phyloP scores from a whole-genome alignment of 2,888 invertebrate genomes.

The Habroteleia sp. region DNA sequence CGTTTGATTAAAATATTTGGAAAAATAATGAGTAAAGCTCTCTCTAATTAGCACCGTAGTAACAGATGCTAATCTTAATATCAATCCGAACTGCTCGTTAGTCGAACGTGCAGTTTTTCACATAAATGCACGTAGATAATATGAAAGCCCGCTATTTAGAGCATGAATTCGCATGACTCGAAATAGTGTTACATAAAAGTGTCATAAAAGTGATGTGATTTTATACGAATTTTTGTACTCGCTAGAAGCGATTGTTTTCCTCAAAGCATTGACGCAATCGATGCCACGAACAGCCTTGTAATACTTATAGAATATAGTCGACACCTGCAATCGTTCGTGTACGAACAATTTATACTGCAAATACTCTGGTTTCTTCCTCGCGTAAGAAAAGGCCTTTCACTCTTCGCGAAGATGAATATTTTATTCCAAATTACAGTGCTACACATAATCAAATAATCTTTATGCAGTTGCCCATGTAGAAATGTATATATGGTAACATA shows the following conservation, averaged over 20 bases:
- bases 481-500: too few species aligned
- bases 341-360: constrained; percentile 25
- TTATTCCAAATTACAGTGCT: constrained; percentile 1
- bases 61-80: too few species aligned
- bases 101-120: too few species aligned
- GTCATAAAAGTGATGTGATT: constrained; percentile 30
- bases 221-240: constrained; percentile 17
- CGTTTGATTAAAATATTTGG: too few species aligned
- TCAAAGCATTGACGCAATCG: constrained; percentile 35
- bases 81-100: too few species aligned
- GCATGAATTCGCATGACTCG: not conserved
- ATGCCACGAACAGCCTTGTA: constrained; percentile 55
- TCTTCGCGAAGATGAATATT: constrained; percentile 26
- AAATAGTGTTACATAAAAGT: constrained; percentile 30
- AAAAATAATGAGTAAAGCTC: too few species aligned
- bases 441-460: too few species aligned
- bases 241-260: constrained; percentile 27
- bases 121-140: not conserved
- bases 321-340: constrained; percentile 42
- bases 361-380: constrained; percentile 49
- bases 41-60: too few species aligned
- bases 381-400: constrained; percentile 57
- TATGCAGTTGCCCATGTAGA: too few species aligned
- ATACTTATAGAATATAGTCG: constrained; percentile 59
- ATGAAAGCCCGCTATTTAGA: not conserved